phyloP scores from a whole-genome alignment of 1,140 invertebrate species.

The Octopus bimaculoides region DNA sequence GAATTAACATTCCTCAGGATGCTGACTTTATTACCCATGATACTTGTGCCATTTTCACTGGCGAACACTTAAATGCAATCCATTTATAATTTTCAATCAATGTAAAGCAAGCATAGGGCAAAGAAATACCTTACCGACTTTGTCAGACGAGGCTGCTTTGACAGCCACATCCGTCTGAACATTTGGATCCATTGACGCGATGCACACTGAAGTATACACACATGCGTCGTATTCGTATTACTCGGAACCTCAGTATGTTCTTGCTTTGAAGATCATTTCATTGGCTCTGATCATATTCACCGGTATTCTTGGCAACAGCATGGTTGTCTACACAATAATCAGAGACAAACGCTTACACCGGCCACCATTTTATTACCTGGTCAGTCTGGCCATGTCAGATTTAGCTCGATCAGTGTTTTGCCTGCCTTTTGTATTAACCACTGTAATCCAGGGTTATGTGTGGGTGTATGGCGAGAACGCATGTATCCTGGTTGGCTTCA shows the following conservation, averaged over 20 bases:
- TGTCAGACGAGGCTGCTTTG: neutral
- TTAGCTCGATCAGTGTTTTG: slow-evolving; percentile 45
- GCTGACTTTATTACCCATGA: neutral
- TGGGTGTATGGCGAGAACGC: slow-evolving; percentile 41
- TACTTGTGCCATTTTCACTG: neutral
- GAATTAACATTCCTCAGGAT: neutral
- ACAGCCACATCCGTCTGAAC: neutral
- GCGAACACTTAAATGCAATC: neutral
- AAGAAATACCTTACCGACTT: neutral
- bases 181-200: neutral
- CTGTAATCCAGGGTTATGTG: slow-evolving; percentile 37
- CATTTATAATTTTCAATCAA: neutral
- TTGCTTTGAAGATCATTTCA: slow-evolving; percentile 22
- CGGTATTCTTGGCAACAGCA: slow-evolving; percentile 36
- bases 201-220: slow-evolving; percentile 6
- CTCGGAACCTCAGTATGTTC: slow-evolving; percentile 3
- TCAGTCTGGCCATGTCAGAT: slow-evolving; percentile 46
- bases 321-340: slow-evolving; percentile 42
- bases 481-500: slow-evolving; percentile 47
- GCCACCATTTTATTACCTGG: slow-evolving; percentile 49
- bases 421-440: slow-evolving; percentile 44
- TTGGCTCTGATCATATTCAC: slow-evolving; percentile 35
- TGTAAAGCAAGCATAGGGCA: neutral
- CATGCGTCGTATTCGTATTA: neutral
- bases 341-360: slow-evolving; percentile 41